Evolutionary conservation across 1,140 invertebrate species (phyloP), one percentile per base, ranked within the genome.

Genomic region (Cardiocondyla obscurior): DNA sequence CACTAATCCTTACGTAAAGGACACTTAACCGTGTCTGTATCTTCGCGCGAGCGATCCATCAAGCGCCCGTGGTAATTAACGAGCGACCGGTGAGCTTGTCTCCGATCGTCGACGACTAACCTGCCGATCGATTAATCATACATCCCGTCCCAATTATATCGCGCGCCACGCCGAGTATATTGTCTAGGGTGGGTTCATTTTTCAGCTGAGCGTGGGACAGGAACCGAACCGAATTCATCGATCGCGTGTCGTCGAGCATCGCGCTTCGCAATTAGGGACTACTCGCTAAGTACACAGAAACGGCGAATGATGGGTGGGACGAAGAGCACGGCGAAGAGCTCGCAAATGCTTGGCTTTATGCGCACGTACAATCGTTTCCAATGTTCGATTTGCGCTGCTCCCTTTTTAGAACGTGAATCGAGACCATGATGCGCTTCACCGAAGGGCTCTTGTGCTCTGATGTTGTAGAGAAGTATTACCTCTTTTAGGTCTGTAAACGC

Each of bases 81-180:
- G 74, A 58, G 83, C 44, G 19, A 84, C 70, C 62, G n/a, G 46
- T 53, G 60, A 51, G 51, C 76, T 69, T 72, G 76, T 88, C 74
- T 88, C 70, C 76, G 42, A 86, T 84, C 74, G 49, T 19, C 46
- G 51, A 10, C 36, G 42, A 81, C 65, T 69, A 77, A 60, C 64
- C 22, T 62, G 57, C n/a, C 85, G 53, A 87, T 88, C 76, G 76
- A 88, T 87, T 72, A 82, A 84, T 73, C 70, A 81, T 73, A 83
- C 85, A 58, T 58, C 58, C 58, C 25, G 19, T 82, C 69, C 46
- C 82, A 81, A 87, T 88, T 82, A 77, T 62, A 85, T 30, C 12
- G 28, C 22, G 5, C 25, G 39, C 3, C 10, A 8, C 25, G 46
- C 30, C 30, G 30, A 19, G 64, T 65, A 36, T 28, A n/a, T 49